A percentile compares a stretch with the other conserved stretches of the same genome.
Evolutionary conservation across 2,888 invertebrate genomes (phyloP).

Genomic region (Rhodophaea formosa): DNA sequence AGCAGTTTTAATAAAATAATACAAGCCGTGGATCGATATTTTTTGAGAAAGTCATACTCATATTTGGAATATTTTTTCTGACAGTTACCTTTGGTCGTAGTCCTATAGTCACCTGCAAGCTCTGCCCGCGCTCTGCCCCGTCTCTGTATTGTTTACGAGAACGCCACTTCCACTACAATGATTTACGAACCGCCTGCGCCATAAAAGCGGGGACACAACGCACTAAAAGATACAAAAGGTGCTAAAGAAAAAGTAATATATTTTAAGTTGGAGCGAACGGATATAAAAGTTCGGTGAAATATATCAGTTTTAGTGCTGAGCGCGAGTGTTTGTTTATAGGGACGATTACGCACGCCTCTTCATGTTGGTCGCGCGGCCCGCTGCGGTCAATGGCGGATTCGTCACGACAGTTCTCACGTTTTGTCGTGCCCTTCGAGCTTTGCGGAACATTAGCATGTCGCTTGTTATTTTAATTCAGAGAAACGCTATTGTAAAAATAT

Average conservation of each 20-base stretch:
- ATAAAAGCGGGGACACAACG: slow-evolving; percentile 77
- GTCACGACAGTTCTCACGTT: slow-evolving; percentile 51
- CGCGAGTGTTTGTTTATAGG: slow-evolving; percentile 75
- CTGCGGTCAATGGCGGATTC: slow-evolving; percentile 47
- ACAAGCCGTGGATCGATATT: too few relatives aligned
- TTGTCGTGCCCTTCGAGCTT: slow-evolving; percentile 27
- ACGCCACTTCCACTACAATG: slow-evolving; percentile 78
- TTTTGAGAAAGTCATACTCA: too few relatives aligned
- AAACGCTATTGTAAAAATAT: slow-evolving; percentile 1
- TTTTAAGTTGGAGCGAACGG: slow-evolving; percentile 74
- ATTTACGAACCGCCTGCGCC: slow-evolving; percentile 76
- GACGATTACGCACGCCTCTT: slow-evolving; percentile 72
- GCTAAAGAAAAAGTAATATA: slow-evolving; percentile 80
- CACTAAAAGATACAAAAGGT: slow-evolving; percentile 80
- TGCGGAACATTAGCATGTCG: slow-evolving; percentile 17
- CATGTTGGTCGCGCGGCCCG: slow-evolving; percentile 34
- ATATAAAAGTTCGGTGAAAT: slow-evolving; percentile 79
- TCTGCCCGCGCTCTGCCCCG: slow-evolving; percentile 45
- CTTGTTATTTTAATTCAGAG: slow-evolving; percentile 10
- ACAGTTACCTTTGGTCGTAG: neutral
- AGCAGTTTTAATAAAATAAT: too few relatives aligned
- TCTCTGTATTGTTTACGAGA: slow-evolving; percentile 71
- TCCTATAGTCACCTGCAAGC: slow-evolving; percentile 15
- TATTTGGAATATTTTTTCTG: neutral
- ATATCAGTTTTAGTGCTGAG: slow-evolving; percentile 76